Evolutionary conservation across 92 coral and sea anemone genomes (phyloP), one percentile per base, ranked within the genome.

Genomic region (Porites divaricata): DNA sequence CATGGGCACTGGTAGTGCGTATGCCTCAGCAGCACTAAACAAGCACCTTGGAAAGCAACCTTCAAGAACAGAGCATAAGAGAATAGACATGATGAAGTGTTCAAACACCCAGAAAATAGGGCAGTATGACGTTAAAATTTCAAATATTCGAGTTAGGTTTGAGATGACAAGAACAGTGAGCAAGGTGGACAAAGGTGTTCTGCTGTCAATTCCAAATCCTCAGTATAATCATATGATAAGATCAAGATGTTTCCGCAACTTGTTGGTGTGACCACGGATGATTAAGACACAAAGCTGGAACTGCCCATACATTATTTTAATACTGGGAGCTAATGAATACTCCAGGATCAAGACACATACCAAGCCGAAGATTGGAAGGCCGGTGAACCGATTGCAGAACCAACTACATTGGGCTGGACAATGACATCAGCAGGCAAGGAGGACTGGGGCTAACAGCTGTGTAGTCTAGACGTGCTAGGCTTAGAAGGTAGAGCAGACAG

Each of bases 61-160:
- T 19, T 85, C 79, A 22, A 66, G 79, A 20, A 81, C 45, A 19
- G 90, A 90, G 80, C 19, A 76, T 59, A 87, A 82, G 69, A 10
- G 84, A 82, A 87, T n/a, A n/a, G n/a, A n/a, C n/a, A 91, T 88
- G 91, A 91, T 88, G 89, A 72, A 87, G 85, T 77, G 87, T 48
- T 79, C 88, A 4, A 91, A 87, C 17, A 84, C 63, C 53, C 85
- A 91, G 89, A 85, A 72, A 74, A 83, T 91, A 59, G 87, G 85
- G 16, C 83, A 64, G 61, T 88, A 76, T 67, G 75, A 87, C 13
- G 81, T 88, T 78, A 83, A 88, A 62, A 71, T 91, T 12, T 49
- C 88, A 64, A 61, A 80, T 45, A 69, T 88, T 11, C 21, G 67
- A 52, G 79, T 80, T 65, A 62, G 84, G 28, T 85, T 88, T 58